Percentiles rank a stretch among this genome's conserved stretches.
Evolutionary conservation across 1,140 invertebrate genomes (phyloP).

Genomic region (Lasioglossum baleicum): DNA sequence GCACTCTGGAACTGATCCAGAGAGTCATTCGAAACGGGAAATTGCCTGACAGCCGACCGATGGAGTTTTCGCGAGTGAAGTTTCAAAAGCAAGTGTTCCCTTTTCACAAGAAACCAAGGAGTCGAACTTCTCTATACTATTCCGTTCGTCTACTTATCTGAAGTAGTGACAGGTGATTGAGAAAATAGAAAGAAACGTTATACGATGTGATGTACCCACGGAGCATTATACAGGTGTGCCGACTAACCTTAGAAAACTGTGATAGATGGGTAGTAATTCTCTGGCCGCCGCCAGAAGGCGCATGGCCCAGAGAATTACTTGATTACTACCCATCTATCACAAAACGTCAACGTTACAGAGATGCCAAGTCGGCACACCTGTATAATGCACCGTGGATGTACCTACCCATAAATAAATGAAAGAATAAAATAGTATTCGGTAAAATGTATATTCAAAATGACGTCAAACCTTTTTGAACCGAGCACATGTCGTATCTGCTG

Average conservation of each 20-base stretch:
- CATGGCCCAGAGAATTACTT: too few species aligned
- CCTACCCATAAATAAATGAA: not conserved
- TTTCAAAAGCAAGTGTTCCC: not conserved
- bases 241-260: too few species aligned
- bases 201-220: not conserved
- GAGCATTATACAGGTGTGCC: too few species aligned
- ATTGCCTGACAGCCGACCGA: slow-evolving; percentile 58
- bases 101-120: not conserved
- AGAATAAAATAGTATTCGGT: not conserved
- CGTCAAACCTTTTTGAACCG: not conserved
- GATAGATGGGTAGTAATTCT: too few species aligned
- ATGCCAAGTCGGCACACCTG: too few species aligned
- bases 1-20: slow-evolving; percentile 7
- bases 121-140: not conserved
- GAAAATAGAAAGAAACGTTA: not conserved
- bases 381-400: too few species aligned
- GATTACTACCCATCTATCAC: too few species aligned
- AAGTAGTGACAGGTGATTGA: not conserved
- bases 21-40: slow-evolving; percentile 35
- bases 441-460: not conserved
- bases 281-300: too few species aligned
- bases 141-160: not conserved
- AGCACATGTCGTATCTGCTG: slow-evolving; percentile 2
- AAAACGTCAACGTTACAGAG: too few species aligned
- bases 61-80: slow-evolving; percentile 4